A percentile compares a stretch with the other conserved stretches of the same genome.
Evolutionary conservation across 2,113 vertebrate genomes (phyloP).

Genomic region (Clupea harengus): DNA sequence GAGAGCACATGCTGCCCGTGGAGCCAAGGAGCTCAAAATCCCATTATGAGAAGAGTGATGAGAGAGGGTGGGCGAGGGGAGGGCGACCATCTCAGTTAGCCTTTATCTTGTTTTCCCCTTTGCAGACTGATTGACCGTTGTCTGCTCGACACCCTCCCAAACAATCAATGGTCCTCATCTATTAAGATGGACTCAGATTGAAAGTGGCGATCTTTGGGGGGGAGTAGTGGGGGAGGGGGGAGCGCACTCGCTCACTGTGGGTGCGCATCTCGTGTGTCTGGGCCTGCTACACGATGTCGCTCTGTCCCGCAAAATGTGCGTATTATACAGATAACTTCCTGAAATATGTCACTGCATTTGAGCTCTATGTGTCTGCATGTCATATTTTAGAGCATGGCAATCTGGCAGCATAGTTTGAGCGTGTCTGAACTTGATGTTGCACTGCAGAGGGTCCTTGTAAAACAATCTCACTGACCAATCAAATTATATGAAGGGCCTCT

Average conservation of each 20-base stretch:
- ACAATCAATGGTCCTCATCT: constrained; percentile 42
- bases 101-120: constrained; percentile 33
- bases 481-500: neutral
- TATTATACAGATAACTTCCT: neutral
- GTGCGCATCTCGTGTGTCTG: neutral
- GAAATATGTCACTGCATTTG: neutral
- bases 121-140: constrained; percentile 29
- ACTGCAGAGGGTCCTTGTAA: neutral
- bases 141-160: constrained; percentile 31
- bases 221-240: neutral
- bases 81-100: neutral
- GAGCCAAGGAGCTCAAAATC: neutral
- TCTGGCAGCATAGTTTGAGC: neutral
- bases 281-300: neutral
- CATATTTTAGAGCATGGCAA: neutral
- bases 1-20: neutral
- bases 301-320: neutral
- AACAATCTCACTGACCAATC: neutral
- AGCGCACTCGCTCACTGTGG: neutral
- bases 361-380: neutral
- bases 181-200: constrained; percentile 27
- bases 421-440: neutral
- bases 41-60: constrained; percentile 26
- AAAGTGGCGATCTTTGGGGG: constrained; percentile 23
- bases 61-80: neutral